Conservation (phyloP, 2,113 vertebrate genomes). For the Perca schrenkii region DNA sequence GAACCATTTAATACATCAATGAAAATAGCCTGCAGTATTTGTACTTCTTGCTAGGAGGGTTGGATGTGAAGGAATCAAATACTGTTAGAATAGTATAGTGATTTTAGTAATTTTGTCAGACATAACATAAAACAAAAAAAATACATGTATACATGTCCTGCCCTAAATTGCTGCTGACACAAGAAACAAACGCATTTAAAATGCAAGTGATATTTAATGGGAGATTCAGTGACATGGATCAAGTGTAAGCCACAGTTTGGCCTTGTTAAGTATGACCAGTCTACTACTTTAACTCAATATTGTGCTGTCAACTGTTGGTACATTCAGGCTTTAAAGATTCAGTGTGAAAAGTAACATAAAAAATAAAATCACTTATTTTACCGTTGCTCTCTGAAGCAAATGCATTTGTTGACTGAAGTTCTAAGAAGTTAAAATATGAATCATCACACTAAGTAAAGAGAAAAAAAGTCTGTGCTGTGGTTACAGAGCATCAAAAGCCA, state of each 20-base stretch:
- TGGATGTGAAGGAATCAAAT: not conserved
- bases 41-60: too few species aligned
- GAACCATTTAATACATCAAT: not conserved
- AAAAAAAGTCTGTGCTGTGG: constrained; percentile 1
- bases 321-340: constrained; percentile 29
- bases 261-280: not conserved
- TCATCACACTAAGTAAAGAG: constrained; percentile 5
- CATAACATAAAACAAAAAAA: too few species aligned
- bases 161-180: not conserved
- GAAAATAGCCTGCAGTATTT: not conserved
- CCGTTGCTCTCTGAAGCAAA: not conserved
- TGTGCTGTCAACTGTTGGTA: constrained; percentile 27
- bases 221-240: constrained; percentile 7
- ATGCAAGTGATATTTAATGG: constrained; percentile 46
- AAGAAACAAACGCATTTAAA: constrained; percentile 21
- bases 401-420: not conserved
- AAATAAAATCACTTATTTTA: constrained; percentile 6
- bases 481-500: constrained; percentile 34
- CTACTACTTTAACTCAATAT: constrained; percentile 10
- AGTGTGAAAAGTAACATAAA: not conserved
- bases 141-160: too few species aligned
- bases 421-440: constrained; percentile 1
- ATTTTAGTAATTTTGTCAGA: too few species aligned
- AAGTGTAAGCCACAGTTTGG: constrained; percentile 44
- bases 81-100: not conserved